A percentile compares a stretch with the other conserved stretches of the same genome.
phyloP scores from a whole-genome alignment of 1,140 invertebrate genomes.

The Tetranychus cinnabarinus region DNA sequence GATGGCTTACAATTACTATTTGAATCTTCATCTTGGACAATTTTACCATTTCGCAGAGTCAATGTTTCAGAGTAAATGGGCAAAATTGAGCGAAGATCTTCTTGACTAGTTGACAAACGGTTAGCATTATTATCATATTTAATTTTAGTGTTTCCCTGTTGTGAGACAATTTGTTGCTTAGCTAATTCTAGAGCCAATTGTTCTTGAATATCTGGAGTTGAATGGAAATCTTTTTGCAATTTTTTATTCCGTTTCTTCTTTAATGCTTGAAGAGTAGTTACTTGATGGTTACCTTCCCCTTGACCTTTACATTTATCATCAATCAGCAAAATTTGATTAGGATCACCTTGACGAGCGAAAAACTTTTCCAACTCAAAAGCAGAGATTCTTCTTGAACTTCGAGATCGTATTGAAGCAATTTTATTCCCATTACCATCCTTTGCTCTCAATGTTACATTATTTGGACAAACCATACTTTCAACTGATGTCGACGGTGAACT shows the following conservation, averaged over 20 bases:
- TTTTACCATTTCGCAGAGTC: constrained; percentile 3
- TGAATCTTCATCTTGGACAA: neutral
- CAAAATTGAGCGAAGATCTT: neutral
- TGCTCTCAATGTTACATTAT: neutral
- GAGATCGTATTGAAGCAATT: constrained; percentile 46
- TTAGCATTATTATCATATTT: neutral
- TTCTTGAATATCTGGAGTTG: constrained; percentile 40
- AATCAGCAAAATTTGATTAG: neutral
- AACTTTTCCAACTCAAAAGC: constrained; percentile 69
- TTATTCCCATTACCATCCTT: neutral
- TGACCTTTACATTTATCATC: neutral
- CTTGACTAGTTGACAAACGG: neutral
- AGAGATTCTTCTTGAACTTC: constrained; percentile 59
- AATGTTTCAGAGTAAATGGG: constrained; percentile 7
- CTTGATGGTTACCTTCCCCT: constrained; percentile 29
- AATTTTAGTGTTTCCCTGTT: neutral
- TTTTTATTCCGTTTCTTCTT: constrained; percentile 9
- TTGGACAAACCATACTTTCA: too few relatives aligned
- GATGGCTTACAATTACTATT: constrained; percentile 32
- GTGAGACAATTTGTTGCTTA: neutral
- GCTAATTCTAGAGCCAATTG: neutral
- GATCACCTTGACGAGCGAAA: constrained; percentile 46
- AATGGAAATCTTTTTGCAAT: constrained; percentile 47
- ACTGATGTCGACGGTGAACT: too few relatives aligned
- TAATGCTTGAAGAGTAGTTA: constrained; percentile 28